phyloP scores from a whole-genome alignment of 2,888 invertebrate genomes.

The Mimas tiliae region DNA sequence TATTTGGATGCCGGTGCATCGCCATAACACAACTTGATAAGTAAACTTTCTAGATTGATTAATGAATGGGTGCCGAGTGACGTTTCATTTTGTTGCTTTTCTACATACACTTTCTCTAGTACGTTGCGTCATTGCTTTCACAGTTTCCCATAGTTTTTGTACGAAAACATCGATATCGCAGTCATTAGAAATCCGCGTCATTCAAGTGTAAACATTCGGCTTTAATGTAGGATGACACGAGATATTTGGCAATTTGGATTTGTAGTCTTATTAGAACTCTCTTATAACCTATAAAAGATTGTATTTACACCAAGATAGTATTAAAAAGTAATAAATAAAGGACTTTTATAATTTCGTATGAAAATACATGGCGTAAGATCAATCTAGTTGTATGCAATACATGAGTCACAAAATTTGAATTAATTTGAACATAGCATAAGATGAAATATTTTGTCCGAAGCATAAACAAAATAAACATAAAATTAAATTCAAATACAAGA shows the following conservation, averaged over 20 bases:
- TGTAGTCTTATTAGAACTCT: neutral
- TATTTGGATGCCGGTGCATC: conserved; percentile 15
- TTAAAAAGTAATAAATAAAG: too few species aligned
- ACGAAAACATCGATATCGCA: conserved; percentile 31
- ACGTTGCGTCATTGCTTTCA: conserved; percentile 62
- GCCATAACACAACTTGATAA: conserved; percentile 42
- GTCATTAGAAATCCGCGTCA: conserved; percentile 9
- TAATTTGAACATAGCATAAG: too few species aligned
- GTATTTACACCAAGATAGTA: too few species aligned
- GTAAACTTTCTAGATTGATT: conserved; percentile 73
- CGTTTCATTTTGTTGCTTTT: conserved; percentile 51
- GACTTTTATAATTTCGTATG: too few species aligned
- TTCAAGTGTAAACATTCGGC: conserved; percentile 3
- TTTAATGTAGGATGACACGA: conserved; percentile 1
- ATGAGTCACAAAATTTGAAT: too few species aligned
- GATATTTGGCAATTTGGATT: conserved; percentile 2
- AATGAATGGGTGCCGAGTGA: conserved; percentile 63
- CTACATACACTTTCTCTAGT: conserved; percentile 67
- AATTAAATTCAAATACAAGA: neutral
- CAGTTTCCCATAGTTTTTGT: conserved; percentile 43
- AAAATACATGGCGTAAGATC: too few species aligned
- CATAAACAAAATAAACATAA: neutral
- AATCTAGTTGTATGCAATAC: too few species aligned
- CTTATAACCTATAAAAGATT: too few species aligned
- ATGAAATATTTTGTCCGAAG: too few species aligned